These are phyloP conservation scores for Smutsia temminckii DNA, from an alignment of 2,797 vertebrate species.

Conservation along the genomic window DNA sequence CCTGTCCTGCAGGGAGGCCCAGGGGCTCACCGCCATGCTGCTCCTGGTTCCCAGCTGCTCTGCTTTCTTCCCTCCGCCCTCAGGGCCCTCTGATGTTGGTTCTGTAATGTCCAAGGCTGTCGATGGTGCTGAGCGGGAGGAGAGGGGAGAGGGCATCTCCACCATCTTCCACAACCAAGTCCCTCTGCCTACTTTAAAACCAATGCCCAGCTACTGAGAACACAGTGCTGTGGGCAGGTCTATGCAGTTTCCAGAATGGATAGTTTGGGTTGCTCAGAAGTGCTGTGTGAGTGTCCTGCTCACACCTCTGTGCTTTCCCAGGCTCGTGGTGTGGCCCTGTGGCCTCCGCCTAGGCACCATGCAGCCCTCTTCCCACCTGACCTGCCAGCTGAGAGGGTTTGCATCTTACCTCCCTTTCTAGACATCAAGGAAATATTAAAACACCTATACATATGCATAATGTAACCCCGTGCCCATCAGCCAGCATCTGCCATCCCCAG, in stretches of 20 bases:
- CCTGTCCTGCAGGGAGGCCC: not conserved
- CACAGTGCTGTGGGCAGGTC: not conserved
- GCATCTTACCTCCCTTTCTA: not conserved
- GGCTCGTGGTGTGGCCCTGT: fast-evolving
- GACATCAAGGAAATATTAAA: not conserved
- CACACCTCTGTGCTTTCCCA: not conserved
- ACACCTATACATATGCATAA: fast-evolving
- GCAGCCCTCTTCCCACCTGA: not conserved
- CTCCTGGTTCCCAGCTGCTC: not conserved
- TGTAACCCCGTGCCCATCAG: not conserved
- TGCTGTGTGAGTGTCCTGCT: not conserved
- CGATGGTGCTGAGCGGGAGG: not conserved
- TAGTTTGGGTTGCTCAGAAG: not conserved
- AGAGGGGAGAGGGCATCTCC: not conserved
- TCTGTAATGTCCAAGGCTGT: not conserved
- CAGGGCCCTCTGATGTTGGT: not conserved
- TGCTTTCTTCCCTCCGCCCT: not conserved
- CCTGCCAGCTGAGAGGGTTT: not conserved
- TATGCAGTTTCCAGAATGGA: not conserved
- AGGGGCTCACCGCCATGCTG: too few species aligned
- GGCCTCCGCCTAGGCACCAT: not conserved
- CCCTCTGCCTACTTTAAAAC: not conserved
- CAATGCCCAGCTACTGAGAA: not conserved
- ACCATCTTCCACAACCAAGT: fast-evolving
- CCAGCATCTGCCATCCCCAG: not conserved